Conservation (phyloP, 2,113 vertebrate genomes). For the Noturus placidus region DNA sequence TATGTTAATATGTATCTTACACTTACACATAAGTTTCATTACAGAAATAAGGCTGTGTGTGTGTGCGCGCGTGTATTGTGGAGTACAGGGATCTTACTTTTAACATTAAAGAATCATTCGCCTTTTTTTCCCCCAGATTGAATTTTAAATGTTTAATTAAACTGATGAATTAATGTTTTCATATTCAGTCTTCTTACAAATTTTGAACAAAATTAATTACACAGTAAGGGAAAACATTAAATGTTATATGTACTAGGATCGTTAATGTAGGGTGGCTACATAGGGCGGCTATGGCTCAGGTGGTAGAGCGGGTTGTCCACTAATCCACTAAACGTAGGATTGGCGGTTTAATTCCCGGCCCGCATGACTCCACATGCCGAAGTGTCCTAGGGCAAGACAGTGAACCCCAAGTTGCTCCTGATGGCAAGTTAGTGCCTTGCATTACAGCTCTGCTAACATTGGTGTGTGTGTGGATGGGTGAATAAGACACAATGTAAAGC, state of each 20-base stretch:
- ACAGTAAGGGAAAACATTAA: not conserved
- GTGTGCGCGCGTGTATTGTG: not conserved
- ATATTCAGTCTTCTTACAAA: not conserved
- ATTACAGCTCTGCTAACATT: no score
- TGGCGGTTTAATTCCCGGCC: no score
- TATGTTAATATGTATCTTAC: constrained; percentile 4
- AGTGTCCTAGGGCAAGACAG: no score
- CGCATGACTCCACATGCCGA: no score
- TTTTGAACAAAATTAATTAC: not conserved
- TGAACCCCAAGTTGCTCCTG: no score
- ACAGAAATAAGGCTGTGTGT: constrained; percentile 3
- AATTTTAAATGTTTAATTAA: constrained; percentile 11
- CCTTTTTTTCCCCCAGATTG: not conserved
- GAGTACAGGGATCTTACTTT: not conserved
- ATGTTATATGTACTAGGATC: not conserved
- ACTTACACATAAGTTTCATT: constrained; percentile 23
- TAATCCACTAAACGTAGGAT: no score
- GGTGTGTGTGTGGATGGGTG: no score
- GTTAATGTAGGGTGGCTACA: no score
- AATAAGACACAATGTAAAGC: no score
- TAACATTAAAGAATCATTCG: not conserved
- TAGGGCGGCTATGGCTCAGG: no score
- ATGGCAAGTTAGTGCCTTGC: no score
- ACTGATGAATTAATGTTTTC: constrained; percentile 2
- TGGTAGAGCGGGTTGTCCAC: no score